phyloP scores from a whole-genome alignment of 2,888 invertebrate genomes.

The Axea sp. region DNA sequence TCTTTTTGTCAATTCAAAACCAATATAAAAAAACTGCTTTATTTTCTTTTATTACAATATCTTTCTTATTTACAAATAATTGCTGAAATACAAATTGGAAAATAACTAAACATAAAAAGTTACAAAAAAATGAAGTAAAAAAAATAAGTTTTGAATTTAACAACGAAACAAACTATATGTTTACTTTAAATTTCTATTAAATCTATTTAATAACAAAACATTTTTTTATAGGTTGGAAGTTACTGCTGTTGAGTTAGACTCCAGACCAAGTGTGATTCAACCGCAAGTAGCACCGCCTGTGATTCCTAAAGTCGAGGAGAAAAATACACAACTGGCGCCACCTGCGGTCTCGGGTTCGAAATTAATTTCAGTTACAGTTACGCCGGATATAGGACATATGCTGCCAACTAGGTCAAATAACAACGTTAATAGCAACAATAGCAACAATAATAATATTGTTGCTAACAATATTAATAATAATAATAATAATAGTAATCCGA shows the following conservation, averaged over 20 bases:
- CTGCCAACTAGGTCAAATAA: conserved; percentile 68
- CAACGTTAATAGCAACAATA: neutral
- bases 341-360: conserved; percentile 74
- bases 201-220: too few relatives aligned
- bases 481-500: conserved; percentile 56
- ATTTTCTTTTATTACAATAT: too few relatives aligned
- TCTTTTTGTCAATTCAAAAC: too few relatives aligned
- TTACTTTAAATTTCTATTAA: too few relatives aligned
- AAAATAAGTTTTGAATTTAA: too few relatives aligned
- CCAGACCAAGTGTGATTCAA: conserved; percentile 80
- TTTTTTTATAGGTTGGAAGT: conserved; percentile 82
- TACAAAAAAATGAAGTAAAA: too few relatives aligned
- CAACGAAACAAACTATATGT: too few relatives aligned
- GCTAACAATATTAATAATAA: conserved; percentile 33
- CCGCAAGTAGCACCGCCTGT: conserved; percentile 78
- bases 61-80: too few relatives aligned
- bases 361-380: conserved; percentile 79
- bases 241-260: conserved; percentile 82
- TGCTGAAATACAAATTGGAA: too few relatives aligned
- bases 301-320: conserved; percentile 74
- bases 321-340: conserved; percentile 66
- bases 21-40: too few relatives aligned
- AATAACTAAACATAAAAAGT: too few relatives aligned
- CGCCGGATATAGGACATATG: conserved; percentile 80
- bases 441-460: conserved; percentile 55